These are phyloP conservation scores for Mongoloraphidia duomilia DNA, from an alignment of 2,888 invertebrate species.

Conservation along the genomic window DNA sequence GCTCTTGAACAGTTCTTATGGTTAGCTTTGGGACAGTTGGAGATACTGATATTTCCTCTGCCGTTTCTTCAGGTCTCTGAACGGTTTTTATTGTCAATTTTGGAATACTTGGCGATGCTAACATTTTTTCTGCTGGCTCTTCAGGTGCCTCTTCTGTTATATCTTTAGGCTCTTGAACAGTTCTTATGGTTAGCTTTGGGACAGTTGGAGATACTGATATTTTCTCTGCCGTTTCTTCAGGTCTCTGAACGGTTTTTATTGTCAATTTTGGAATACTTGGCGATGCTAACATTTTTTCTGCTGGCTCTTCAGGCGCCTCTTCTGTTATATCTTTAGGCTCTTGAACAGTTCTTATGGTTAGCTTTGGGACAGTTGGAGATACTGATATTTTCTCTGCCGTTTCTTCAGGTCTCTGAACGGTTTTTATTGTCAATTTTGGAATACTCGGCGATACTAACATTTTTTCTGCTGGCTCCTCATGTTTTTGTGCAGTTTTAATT, in stretches of 20 bases:
- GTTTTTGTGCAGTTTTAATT: constrained; percentile 31
- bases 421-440: constrained; percentile 37
- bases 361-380: constrained; percentile 36
- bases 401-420: constrained; percentile 26
- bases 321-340: constrained; percentile 28
- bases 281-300: constrained; percentile 19
- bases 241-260: constrained; percentile 33
- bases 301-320: constrained; percentile 20
- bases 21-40: constrained; percentile 11
- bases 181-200: constrained; percentile 41
- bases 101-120: constrained; percentile 30
- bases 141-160: constrained; percentile 31
- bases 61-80: constrained; percentile 11
- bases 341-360: constrained; percentile 35
- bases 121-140: too few relatives aligned
- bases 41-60: constrained; percentile 16
- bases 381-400: constrained; percentile 5
- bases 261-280: constrained; percentile 36
- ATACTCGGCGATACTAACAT: constrained; percentile 27
- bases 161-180: constrained; percentile 20
- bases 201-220: constrained; percentile 27
- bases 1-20: constrained; percentile 30
- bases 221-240: constrained; percentile 16
- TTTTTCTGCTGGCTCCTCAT: constrained; percentile 6
- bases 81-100: constrained; percentile 29